These are phyloP conservation scores for Syngnathus rostellatus DNA, from an alignment of 2,797 vertebrate genomes.

Conservation along the genomic window DNA sequence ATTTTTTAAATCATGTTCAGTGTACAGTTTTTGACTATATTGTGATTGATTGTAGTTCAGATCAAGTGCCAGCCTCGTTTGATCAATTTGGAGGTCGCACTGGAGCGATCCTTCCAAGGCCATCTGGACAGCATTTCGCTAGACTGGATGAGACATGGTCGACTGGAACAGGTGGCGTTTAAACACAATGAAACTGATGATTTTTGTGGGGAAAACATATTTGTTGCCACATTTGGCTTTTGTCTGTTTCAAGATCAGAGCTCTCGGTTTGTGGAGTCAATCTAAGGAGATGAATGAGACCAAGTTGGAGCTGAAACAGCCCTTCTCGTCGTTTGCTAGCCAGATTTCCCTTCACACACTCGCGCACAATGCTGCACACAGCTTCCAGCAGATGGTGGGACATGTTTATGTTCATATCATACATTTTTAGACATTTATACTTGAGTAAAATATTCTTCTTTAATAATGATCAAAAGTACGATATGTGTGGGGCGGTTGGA, in stretches of 20 bases:
- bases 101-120: conserved; percentile 51
- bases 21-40: neutral
- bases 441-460: too few species aligned
- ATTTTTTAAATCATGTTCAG: neutral
- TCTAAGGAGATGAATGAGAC: conserved; percentile 52
- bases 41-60: conserved; percentile 52
- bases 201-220: neutral
- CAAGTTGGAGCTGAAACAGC: conserved; percentile 61
- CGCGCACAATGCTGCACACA: conserved; percentile 45
- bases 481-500: too few species aligned
- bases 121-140: conserved; percentile 58
- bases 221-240: neutral
- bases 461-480: neutral
- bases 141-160: conserved; percentile 67
- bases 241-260: conserved; percentile 54
- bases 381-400: conserved; percentile 64
- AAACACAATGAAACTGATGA: neutral
- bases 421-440: too few species aligned
- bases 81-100: conserved; percentile 52
- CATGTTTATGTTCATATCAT: neutral
- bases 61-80: conserved; percentile 52
- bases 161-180: conserved; percentile 51
- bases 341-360: conserved; percentile 60
- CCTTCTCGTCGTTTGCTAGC: conserved; percentile 62
- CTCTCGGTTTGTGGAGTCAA: conserved; percentile 60